These are phyloP conservation scores for Tetrapedia diversipes DNA, from an alignment of 2,888 invertebrate species.

Conservation along the genomic window DNA sequence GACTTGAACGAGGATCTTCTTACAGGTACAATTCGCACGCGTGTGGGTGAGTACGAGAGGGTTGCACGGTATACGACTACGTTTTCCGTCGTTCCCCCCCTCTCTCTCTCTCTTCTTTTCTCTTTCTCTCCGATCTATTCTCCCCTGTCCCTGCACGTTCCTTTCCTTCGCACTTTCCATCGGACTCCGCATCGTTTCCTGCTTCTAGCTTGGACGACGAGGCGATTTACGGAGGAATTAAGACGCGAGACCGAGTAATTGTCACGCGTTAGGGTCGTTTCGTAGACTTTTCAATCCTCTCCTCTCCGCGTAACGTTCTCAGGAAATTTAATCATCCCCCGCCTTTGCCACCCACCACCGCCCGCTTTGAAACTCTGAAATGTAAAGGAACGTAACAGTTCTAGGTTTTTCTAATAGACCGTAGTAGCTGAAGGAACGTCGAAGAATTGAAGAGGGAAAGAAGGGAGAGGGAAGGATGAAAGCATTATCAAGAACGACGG, in stretches of 20 bases:
- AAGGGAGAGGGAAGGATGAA: not conserved
- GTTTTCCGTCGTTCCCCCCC: not conserved
- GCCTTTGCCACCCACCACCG: too few relatives aligned
- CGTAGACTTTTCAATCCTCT: constrained; percentile 7
- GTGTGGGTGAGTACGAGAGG: constrained; percentile 27
- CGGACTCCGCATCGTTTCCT: constrained; percentile 33
- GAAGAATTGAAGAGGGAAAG: not conserved
- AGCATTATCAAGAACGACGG: constrained; percentile 32
- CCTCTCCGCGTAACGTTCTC: not conserved
- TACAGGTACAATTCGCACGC: constrained; percentile 40
- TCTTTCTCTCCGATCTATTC: constrained; percentile 5
- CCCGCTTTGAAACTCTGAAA: not conserved
- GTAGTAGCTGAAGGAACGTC: too few relatives aligned
- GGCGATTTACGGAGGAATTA: constrained; percentile 50
- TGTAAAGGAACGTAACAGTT: not conserved
- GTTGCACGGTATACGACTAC: constrained; percentile 12
- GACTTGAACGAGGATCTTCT: constrained; percentile 51
- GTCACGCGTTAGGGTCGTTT: constrained; percentile 1
- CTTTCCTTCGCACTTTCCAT: constrained; percentile 34
- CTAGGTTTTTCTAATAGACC: too few relatives aligned
- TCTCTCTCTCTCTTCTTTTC: not conserved
- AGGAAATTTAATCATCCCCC: constrained; percentile 4
- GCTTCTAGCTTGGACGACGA: constrained; percentile 28
- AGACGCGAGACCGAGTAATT: constrained; percentile 31
- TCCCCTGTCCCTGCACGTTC: not conserved